A percentile compares a stretch with the other conserved stretches of the same genome.
These are phyloP conservation scores for Crotalus viridis DNA, from an alignment of 2,113 vertebrate genomes.

Conservation along the genomic window DNA sequence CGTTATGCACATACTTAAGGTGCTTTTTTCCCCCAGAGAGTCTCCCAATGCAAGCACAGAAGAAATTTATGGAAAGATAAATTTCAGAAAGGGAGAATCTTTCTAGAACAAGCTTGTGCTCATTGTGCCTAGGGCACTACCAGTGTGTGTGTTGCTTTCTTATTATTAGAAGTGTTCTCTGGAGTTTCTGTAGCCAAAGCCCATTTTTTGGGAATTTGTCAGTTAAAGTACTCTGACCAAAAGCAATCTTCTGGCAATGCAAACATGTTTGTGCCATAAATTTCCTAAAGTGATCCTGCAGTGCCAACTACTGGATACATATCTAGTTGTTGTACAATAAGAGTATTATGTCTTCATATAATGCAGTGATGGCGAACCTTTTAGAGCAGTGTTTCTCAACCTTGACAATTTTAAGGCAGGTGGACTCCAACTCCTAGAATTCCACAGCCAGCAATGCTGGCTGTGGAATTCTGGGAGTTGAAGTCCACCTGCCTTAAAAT, in stretches of 20 bases:
- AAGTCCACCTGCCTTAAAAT: no score
- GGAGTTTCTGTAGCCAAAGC: not conserved
- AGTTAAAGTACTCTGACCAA: not conserved
- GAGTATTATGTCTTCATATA: not conserved
- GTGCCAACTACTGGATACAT: constrained; percentile 20
- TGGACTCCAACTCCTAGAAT: no score
- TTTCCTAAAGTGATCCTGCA: not conserved
- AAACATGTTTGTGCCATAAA: not conserved
- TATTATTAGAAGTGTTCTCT: not conserved
- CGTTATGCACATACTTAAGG: no score
- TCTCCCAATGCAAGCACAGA: not conserved
- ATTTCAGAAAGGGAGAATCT: not conserved
- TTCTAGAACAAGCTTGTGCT: not conserved
- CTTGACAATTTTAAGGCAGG: no score
- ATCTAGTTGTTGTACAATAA: not conserved
- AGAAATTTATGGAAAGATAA: not conserved
- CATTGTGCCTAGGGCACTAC: not conserved
- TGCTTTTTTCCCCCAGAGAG: no score
- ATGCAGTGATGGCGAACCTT: not conserved
- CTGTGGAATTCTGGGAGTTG: no score
- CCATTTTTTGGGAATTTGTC: not conserved
- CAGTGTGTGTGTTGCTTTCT: not conserved
- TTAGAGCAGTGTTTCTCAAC: no score
- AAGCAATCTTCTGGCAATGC: not conserved
- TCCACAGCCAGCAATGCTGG: no score